phyloP scores from a whole-genome alignment of 2,797 vertebrate species.

The Zalophus californianus region DNA sequence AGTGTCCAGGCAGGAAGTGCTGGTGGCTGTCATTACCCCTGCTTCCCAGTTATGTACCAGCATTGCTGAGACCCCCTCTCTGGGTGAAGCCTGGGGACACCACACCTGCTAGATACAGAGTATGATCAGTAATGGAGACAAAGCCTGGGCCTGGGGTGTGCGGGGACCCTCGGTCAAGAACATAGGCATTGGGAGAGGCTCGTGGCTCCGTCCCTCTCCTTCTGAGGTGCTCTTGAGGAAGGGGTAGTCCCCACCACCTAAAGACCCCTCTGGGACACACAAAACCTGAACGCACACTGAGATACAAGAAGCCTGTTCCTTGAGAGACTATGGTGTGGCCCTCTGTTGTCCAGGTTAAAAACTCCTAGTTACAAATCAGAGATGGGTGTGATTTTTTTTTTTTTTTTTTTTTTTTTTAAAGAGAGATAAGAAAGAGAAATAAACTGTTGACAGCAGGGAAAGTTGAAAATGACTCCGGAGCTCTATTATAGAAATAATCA shows the following conservation, averaged over 20 bases:
- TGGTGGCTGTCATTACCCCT: not conserved
- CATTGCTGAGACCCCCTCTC: not conserved
- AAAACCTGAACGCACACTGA: not conserved
- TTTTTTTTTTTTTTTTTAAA: no score
- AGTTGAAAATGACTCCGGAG: not conserved
- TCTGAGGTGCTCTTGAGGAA: not conserved
- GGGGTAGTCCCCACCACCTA: not conserved
- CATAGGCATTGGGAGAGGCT: not conserved
- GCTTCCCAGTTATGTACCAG: not conserved
- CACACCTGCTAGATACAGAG: not conserved
- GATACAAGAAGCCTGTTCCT: not conserved
- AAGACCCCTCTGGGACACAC: not conserved
- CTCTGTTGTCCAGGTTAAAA: not conserved
- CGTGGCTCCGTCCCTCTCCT: not conserved
- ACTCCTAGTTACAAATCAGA: not conserved
- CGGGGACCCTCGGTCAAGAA: not conserved
- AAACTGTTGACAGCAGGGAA: not conserved
- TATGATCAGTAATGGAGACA: not conserved
- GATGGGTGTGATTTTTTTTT: no score
- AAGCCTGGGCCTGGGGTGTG: fast-evolving
- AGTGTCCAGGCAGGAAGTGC: no score
- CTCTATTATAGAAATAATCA: not conserved
- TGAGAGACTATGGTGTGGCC: fast-evolving
- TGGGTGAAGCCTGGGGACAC: fast-evolving
- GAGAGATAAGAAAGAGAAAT: not conserved